phyloP scores from a whole-genome alignment of 2,797 vertebrate genomes.

The Coilia nasus region DNA sequence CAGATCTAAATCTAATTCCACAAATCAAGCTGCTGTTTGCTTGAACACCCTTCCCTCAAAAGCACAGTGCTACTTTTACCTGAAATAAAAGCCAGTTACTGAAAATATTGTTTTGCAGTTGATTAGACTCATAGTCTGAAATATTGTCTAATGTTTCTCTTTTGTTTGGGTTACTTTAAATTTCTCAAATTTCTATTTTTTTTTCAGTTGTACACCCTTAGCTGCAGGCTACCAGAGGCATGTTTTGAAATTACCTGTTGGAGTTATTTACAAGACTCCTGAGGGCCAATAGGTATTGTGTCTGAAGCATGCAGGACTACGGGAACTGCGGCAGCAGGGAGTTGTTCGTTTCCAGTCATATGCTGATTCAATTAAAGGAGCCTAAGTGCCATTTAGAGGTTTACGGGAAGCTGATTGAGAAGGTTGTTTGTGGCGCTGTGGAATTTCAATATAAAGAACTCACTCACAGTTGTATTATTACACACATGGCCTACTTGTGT shows the following conservation, averaged over 20 bases:
- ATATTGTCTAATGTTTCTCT: neutral
- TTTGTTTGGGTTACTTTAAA: neutral
- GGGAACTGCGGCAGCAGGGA: neutral
- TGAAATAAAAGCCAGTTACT: neutral
- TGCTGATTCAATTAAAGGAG: slow-evolving; percentile 3
- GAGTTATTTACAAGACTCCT: neutral
- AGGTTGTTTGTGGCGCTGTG: neutral
- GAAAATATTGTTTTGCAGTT: neutral
- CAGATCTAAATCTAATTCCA: neutral
- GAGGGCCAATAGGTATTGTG: neutral
- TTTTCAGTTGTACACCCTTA: neutral
- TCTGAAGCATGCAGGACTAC: neutral
- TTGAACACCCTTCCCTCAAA: neutral
- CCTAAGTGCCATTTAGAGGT: neutral
- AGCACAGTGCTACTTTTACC: neutral
- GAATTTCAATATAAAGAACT: neutral
- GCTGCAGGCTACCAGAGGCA: neutral
- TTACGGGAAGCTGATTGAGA: slow-evolving; percentile 7
- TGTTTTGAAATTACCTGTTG: neutral
- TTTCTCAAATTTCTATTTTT: neutral
- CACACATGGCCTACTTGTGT: neutral
- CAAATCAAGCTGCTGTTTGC: neutral
- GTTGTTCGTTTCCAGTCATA: slow-evolving; percentile 1
- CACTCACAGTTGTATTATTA: slow-evolving; percentile 8
- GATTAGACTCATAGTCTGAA: neutral